Conservation (phyloP, 2,113 vertebrate species). For the Phasianus colchicus region DNA sequence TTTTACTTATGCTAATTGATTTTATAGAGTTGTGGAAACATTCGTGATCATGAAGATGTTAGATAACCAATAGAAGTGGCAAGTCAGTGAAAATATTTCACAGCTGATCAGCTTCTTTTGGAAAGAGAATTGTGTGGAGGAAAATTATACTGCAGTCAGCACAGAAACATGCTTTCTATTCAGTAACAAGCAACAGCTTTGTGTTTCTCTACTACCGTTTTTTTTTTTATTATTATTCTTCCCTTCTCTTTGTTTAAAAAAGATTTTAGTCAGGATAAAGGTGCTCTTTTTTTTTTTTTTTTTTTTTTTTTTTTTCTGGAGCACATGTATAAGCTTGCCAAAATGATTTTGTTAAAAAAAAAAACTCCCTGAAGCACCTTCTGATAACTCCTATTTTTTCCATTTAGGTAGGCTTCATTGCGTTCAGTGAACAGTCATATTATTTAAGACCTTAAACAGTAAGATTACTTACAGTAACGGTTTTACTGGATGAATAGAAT, state of each 20-base stretch:
- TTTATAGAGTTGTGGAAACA: neutral
- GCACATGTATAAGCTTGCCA: neutral
- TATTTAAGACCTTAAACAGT: neutral
- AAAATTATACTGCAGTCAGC: neutral
- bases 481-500: neutral
- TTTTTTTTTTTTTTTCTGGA: neutral
- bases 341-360: neutral
- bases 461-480: neutral
- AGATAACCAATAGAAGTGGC: neutral
- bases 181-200: neutral
- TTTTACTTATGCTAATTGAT: constrained; percentile 5
- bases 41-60: rapidly evolving
- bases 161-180: neutral
- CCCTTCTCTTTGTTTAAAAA: neutral
- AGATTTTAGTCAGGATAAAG: neutral
- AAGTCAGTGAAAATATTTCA: neutral
- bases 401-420: neutral
- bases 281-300: neutral
- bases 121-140: neutral
- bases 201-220: neutral
- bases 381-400: neutral
- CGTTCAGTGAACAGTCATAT: neutral
- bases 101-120: neutral
- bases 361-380: neutral
- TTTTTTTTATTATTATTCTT: neutral